phyloP scores from a whole-genome alignment of 1,140 invertebrate genomes.

The Drosophila varians region DNA sequence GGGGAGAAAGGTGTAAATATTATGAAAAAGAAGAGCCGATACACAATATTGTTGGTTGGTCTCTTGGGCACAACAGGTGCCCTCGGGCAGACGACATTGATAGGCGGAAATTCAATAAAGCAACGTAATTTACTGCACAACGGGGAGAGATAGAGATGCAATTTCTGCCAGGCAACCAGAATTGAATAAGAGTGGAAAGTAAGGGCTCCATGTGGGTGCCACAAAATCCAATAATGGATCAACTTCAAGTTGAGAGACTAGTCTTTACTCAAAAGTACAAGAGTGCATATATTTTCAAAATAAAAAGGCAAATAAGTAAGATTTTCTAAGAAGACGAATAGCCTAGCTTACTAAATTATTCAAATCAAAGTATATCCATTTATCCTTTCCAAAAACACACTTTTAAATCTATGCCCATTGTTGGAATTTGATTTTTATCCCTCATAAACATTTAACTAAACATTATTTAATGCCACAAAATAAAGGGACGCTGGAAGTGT shows the following conservation, averaged over 20 bases:
- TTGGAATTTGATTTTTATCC: neutral
- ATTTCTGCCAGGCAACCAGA: slow-evolving; percentile 5
- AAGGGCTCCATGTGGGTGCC: neutral
- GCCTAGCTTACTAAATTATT: too few species aligned
- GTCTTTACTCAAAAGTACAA: too few species aligned
- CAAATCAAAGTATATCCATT: neutral
- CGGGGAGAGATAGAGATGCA: neutral
- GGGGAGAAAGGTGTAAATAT: slow-evolving; percentile 26
- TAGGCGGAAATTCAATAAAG: slow-evolving; percentile 10
- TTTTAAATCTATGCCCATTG: neutral
- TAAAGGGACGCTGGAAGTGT: slow-evolving; percentile 27
- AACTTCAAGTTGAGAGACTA: neutral
- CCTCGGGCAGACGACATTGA: slow-evolving; percentile 2
- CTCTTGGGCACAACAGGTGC: slow-evolving; percentile 38
- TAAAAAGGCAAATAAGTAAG: too few species aligned
- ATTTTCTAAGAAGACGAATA: too few species aligned
- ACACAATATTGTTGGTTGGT: slow-evolving; percentile 13
- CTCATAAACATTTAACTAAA: neutral
- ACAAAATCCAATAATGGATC: too few species aligned
- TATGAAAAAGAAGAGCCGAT: slow-evolving; percentile 6
- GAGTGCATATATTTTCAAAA: too few species aligned
- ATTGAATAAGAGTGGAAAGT: neutral
- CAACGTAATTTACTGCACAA: slow-evolving; percentile 12
- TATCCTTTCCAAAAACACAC: neutral
- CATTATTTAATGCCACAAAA: neutral